phyloP scores from a whole-genome alignment of 1,140 invertebrate genomes.

The Bradysia coprophila region DNA sequence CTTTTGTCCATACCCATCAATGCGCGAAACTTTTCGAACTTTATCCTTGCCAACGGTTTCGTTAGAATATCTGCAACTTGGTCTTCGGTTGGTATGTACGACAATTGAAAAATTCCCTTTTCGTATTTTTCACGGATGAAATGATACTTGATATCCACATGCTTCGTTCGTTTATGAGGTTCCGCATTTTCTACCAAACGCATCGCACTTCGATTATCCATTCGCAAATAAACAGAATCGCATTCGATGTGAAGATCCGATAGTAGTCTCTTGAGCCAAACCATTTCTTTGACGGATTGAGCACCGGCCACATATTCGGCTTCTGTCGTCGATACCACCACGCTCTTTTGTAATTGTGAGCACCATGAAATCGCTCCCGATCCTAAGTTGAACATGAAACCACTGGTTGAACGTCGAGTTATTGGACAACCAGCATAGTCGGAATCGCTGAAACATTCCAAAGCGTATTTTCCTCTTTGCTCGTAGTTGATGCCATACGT shows the following conservation, averaged over 20 bases:
- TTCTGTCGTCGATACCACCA: too few relatives aligned
- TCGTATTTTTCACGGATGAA: slow-evolving; percentile 11
- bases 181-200: slow-evolving; percentile 8
- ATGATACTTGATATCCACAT: slow-evolving; percentile 13
- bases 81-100: slow-evolving; percentile 7
- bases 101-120: slow-evolving; percentile 6
- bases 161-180: slow-evolving; percentile 12
- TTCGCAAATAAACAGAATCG: too few relatives aligned
- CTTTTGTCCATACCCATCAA: too few relatives aligned
- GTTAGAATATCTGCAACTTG: slow-evolving; percentile 10
- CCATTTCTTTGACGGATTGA: too few relatives aligned
- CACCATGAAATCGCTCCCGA: too few relatives aligned
- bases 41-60: slow-evolving; percentile 7
- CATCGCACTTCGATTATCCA: slow-evolving; percentile 11
- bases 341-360: too few relatives aligned
- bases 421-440: slow-evolving; percentile 17
- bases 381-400: too few relatives aligned
- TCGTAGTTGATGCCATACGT: slow-evolving; percentile 9
- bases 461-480: slow-evolving; percentile 2
- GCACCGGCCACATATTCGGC: too few relatives aligned
- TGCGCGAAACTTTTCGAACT: too few relatives aligned
- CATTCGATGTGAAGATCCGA: too few relatives aligned
- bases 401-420: slow-evolving; percentile 15
- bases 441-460: slow-evolving; percentile 15
- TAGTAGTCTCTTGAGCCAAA: too few relatives aligned